A percentile compares a stretch with the other conserved stretches of the same genome.
These are phyloP conservation scores for Indri indri DNA, from an alignment of 2,113 vertebrate genomes.

Conservation along the genomic window DNA sequence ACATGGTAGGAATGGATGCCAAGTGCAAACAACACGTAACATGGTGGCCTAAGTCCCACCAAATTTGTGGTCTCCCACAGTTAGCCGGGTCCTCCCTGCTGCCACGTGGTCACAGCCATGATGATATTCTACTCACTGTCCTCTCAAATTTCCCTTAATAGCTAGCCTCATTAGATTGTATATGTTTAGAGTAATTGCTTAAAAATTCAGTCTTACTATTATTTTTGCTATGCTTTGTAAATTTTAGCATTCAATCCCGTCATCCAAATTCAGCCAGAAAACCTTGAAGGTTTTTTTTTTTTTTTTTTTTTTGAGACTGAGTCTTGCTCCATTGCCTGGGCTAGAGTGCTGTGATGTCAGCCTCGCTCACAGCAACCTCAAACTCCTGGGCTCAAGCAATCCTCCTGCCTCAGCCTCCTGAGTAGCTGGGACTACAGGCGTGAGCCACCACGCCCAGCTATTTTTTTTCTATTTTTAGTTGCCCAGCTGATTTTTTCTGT, in stretches of 20 bases:
- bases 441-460: fast-evolving
- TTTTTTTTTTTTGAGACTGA: too few species aligned
- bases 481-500: too few species aligned
- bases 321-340: too few species aligned
- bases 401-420: too few species aligned
- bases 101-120: neutral
- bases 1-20: neutral
- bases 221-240: neutral
- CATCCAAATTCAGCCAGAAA: neutral
- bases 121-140: neutral
- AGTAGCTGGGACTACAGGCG: too few species aligned
- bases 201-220: neutral
- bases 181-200: neutral
- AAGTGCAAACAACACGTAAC: neutral
- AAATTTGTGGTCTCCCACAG: neutral
- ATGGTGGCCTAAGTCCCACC: neutral
- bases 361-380: too few species aligned
- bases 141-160: neutral
- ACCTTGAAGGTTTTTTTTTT: neutral
- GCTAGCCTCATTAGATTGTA: neutral
- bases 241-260: constrained; percentile 13
- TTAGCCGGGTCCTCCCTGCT: neutral
- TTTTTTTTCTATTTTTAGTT: too few species aligned
- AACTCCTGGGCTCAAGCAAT: too few species aligned
- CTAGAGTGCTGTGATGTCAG: too few species aligned